Base-by-base conservation (phyloP, 1,140 invertebrate genomes). In the Aphidius ervi region DNA sequence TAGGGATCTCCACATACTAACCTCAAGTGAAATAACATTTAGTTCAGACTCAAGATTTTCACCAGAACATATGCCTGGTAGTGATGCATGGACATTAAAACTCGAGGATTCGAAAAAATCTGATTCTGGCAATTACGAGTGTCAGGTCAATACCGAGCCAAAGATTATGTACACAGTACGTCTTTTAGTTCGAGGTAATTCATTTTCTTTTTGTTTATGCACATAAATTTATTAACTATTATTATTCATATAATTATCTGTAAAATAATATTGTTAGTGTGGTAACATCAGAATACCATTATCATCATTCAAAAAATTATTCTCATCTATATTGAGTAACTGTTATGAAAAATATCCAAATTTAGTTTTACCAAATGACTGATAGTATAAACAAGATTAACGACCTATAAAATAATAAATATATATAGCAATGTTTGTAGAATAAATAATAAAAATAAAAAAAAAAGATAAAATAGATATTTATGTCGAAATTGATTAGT, bases 141-240 rank as follows among this genome's bases (percentile, higher is more conserved):
- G 89, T 68, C 89, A 91, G 75, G 84, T 91, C 68, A 90, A 90
- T 72, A 89, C 88, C 2, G 87, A 91, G 67, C 88, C 88, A n/a
- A 90, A 90, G 74, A 85, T 88, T 76, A 88, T 86, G 76, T 80
- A 85, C 66, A 84, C 84, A 59, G 84, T 88, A 65, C 84, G 83
- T 68, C 81, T 90, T 20, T 83, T 80, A 39, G 86, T 89, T 8
- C 73, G 82, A 76, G 86, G 88, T 89, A 73, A 75, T 74, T 16
- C 1, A 16, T 16, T 16, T 16, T 16, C 16, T 16, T 16, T 16
- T 16, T 16, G 16, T 16, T 16, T 16, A 16, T 16, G 16, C 16
- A 16, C 16, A 16, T 63, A 39, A 10, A 20, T 52, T 47, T 46
- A 23, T 60, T 46, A 56, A 43, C 10, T 23, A 23, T 9, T 57